A percentile compares a stretch with the other conserved stretches of the same genome.
Evolutionary conservation across 1,140 invertebrate genomes (phyloP).

Genomic region (Laupala kohalensis): DNA sequence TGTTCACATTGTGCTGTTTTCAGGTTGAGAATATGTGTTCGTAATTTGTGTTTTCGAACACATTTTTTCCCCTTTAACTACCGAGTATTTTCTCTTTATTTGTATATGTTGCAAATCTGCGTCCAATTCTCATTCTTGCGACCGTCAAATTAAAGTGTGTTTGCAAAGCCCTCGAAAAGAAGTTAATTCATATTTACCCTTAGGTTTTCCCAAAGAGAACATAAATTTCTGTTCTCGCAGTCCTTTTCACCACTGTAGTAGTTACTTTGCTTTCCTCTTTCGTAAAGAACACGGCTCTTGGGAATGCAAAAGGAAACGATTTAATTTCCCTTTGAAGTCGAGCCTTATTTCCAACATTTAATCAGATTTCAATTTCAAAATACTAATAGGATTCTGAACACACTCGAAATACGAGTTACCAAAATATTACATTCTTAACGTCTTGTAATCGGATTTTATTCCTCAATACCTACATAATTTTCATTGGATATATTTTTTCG

Average conservation of each 20-base stretch:
- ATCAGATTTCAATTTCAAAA: constrained; percentile 29
- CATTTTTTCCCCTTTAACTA: background rate
- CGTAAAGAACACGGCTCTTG: background rate
- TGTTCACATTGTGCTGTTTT: no score
- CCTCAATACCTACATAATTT: no score
- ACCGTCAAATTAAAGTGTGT: background rate
- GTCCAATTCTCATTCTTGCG: background rate
- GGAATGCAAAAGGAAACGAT: constrained; percentile 20
- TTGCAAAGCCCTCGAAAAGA: background rate
- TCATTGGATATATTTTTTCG: no score
- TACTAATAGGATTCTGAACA: constrained; percentile 1
- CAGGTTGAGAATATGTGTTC: no score
- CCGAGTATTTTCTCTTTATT: background rate
- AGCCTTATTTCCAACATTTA: constrained; percentile 28
- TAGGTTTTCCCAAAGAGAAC: background rate
- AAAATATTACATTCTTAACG: background rate
- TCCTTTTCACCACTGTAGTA: background rate
- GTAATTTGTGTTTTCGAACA: background rate
- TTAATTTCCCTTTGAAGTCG: constrained; percentile 29
- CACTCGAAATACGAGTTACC: background rate
- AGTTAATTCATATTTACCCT: constrained; percentile 7
- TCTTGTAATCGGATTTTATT: background rate
- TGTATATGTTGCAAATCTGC: background rate
- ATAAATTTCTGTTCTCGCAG: background rate
- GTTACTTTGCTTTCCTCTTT: background rate